Evolutionary conservation across 1,140 invertebrate species (phyloP), one percentile per base, ranked within the genome.

Genomic region (Heliconius himera): DNA sequence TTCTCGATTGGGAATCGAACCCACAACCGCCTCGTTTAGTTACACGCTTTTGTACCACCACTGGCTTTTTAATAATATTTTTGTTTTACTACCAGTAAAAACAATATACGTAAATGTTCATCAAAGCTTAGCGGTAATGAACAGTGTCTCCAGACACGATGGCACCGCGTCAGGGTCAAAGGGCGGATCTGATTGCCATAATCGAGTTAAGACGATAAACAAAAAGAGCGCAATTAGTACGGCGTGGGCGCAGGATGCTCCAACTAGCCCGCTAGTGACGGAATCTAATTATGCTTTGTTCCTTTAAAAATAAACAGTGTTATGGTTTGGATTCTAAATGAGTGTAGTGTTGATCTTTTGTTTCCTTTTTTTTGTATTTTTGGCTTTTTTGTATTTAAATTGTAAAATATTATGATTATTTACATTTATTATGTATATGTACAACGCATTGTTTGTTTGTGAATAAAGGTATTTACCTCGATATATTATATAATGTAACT

Each of bases 171-270:
- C 89, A 74, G 83, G 91, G 90, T 81, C 93, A 94, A 89, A 94
- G 91, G 91, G 90, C 91, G 87, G 83, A 82, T 90, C 88, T 90
- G 93, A 94, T 93, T 94, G 93, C 83, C 82, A 81, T 93, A 94
- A 94, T 93, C 89, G 90, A 93, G 89, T 93, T 93, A 94, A 90
- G 86, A 86, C 88, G 85, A 85, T 88, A 93, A 93, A 93, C 92
- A 94, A 93, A 94, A 94, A 92, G 93, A 93, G 81, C 81, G 87
- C 91, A 92, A 93, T 94, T 94, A 94, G 79, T 82, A 60, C 71
- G 56, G 90, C 88, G 93, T 93, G 90, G 92, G 93, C 88, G 91
- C 87, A 89, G 91, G 90, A 92, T 88, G 91, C 85, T 89, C 83
- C 88, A 89, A 89, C 87, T 89, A 86, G 85, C 84, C 81, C 83